Base-by-base conservation (phyloP, 2,113 vertebrate genomes). In the Brachirus orientalis region DNA sequence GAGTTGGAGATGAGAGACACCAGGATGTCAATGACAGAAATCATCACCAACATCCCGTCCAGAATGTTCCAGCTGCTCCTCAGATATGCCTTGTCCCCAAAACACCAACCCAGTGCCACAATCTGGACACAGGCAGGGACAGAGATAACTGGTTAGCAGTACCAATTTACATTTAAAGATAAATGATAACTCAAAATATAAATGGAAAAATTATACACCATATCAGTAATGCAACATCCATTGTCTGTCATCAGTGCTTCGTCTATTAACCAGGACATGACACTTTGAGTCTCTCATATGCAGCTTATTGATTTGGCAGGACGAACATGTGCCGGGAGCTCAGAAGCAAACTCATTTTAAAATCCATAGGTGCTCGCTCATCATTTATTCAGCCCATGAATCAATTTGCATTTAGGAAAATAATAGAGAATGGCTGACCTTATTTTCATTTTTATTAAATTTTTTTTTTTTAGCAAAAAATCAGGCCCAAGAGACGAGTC, bases 21-120 rank as follows among this genome's bases (percentile, higher is more conserved):
- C 73, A 99, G 93, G 89, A 99, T 96, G 90, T 99, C 97, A 5
- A 97, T 96, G 59, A 96, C 93, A 0, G 98, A 99, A 87, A 99
- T 98, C 90, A 98, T 93, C 86, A 98, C 98, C 83, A 99, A 84
- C 89, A 98, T 94, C 51, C 98, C 98, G 8, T 99, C 98, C 71
- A 99, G 94, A 61, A 99, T 50, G 6, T 99, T 99, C 98, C 98
- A 99, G 88, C 95, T 98, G 93, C 97, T 99, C 74, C 95, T 95
- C 88, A 99, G 91, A 89, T 99, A 99, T 0, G 94, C 89, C 75
- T 95, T 95, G 60, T 97, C 91, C 45, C 98, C 97, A 7, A 98
- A 96, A 83, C 95, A 99, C 89, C 94, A 94, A 77, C 97, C 97
- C 73, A 98, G 51, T 0, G 97, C 97, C 64, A 95, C 96, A 83